Evolutionary conservation across 92 coral and sea anemone genomes (phyloP).

Genomic region (Isaurus tuberculatus): DNA sequence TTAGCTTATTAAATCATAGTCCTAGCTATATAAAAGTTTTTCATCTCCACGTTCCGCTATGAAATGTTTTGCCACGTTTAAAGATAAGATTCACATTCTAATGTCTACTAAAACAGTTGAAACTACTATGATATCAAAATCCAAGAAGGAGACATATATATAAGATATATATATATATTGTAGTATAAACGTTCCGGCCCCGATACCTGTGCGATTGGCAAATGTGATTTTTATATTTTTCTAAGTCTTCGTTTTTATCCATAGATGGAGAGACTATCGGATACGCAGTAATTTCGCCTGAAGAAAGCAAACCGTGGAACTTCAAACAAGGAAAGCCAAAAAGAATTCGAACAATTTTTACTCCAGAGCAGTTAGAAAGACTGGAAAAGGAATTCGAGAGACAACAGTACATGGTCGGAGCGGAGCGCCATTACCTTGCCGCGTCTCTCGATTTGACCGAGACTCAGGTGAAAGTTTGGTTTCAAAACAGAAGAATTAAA

Average conservation of each 20-base stretch:
- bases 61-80: no score
- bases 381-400: slow-evolving; percentile 94
- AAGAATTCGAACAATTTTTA: slow-evolving; percentile 95
- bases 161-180: no score
- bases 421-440: slow-evolving; percentile 93
- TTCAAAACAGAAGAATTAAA: slow-evolving; percentile 95
- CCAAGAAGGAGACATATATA: no score
- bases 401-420: slow-evolving; percentile 98
- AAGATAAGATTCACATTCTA: no score
- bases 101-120: background rate
- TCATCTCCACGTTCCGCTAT: no score
- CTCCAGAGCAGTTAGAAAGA: slow-evolving; percentile 96
- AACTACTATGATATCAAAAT: background rate
- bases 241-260: slow-evolving; percentile 26
- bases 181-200: no score
- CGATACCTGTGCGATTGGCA: background rate
- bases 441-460: slow-evolving; percentile 95
- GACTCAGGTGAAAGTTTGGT: slow-evolving; percentile 99
- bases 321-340: slow-evolving; percentile 98
- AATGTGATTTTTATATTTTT: background rate
- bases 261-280: slow-evolving; percentile 74
- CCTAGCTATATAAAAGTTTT: no score
- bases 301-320: slow-evolving; percentile 86
- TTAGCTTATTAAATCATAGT: no score
- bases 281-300: slow-evolving; percentile 69